Percentiles rank a stretch among this genome's conserved stretches.
Conservation (phyloP, 2,797 vertebrate genomes). For the Urosaurus nigricauda region DNA sequence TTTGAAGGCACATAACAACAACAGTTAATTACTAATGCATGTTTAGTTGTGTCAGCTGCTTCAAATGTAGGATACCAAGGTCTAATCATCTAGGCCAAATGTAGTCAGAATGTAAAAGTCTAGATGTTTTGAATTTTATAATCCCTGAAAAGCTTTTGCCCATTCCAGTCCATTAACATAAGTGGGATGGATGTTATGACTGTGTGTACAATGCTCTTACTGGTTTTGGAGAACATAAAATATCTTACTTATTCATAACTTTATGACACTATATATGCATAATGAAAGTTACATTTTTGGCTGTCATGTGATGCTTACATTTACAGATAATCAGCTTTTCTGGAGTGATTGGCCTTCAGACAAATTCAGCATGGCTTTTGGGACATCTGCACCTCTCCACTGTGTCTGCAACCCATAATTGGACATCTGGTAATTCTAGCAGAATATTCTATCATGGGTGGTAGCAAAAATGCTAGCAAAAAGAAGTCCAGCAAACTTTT, state of each 20-base stretch:
- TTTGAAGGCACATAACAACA: too few species aligned
- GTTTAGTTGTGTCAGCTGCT: background rate
- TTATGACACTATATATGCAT: background rate
- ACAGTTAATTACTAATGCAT: background rate
- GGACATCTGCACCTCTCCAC: constrained; percentile 91
- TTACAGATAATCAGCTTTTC: constrained; percentile 89
- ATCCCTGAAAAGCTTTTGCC: background rate
- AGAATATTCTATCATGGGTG: background rate
- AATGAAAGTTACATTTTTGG: background rate
- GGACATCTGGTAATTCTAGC: constrained; percentile 85
- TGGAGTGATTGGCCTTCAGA: constrained; percentile 92
- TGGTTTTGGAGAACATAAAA: background rate
- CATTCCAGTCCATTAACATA: background rate
- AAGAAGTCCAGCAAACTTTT: background rate
- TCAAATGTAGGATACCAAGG: background rate
- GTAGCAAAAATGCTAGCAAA: too few species aligned
- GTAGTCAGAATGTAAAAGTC: background rate
- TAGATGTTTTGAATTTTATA: background rate
- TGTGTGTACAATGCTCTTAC: background rate
- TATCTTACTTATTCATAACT: background rate
- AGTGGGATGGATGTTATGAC: background rate
- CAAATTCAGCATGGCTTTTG: constrained; percentile 91
- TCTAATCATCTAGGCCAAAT: background rate
- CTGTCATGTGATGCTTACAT: constrained; percentile 41
- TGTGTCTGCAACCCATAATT: constrained; percentile 86